phyloP scores from a whole-genome alignment of 92 coral and sea anemone genomes.

The Palythoa grandiflora region DNA sequence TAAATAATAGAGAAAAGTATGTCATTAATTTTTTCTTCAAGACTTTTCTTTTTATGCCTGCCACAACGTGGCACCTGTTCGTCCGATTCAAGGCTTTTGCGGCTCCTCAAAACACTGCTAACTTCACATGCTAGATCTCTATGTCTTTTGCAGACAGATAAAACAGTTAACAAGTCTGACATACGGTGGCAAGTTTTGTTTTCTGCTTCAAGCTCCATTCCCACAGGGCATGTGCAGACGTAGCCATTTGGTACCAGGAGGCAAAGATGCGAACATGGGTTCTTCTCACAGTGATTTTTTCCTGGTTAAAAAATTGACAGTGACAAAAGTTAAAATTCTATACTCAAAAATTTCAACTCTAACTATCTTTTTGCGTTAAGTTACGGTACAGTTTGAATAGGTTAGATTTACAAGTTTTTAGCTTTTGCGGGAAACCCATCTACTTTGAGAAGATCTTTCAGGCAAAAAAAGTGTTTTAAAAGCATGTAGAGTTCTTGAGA shows the following conservation, averaged over 20 bases:
- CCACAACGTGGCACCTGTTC: too few species aligned
- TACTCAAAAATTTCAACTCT: neutral
- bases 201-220: constrained; percentile 70
- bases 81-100: neutral
- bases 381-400: too few species aligned
- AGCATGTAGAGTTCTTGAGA: too few species aligned
- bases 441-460: too few species aligned
- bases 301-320: constrained; percentile 50
- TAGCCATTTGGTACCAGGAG: constrained; percentile 77
- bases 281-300: constrained; percentile 81
- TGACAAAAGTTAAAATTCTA: neutral
- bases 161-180: neutral
- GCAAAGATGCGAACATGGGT: constrained; percentile 90
- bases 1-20: too few species aligned
- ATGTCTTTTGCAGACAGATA: neutral
- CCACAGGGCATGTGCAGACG: constrained; percentile 86
- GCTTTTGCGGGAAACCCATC: too few species aligned
- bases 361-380: neutral
- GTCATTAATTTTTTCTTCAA: too few species aligned
- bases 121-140: neutral
- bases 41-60: too few species aligned
- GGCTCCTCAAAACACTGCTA: neutral
- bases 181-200: constrained; percentile 73
- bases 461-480: too few species aligned
- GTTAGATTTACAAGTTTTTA: too few species aligned